phyloP scores from a whole-genome alignment of 2,797 vertebrate genomes.

The Microtus obscurus region DNA sequence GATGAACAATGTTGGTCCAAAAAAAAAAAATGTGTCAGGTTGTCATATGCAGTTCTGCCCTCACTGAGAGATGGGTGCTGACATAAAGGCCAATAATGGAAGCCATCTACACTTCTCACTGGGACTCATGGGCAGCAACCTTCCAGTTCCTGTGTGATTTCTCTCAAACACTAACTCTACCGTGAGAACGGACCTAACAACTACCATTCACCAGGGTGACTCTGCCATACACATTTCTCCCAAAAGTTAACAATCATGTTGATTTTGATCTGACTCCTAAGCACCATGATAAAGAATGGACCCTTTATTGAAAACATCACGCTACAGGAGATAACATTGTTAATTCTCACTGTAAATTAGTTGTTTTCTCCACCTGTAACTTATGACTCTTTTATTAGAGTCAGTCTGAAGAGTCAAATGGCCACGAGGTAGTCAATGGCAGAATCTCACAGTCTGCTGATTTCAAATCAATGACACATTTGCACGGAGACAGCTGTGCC shows the following conservation, averaged over 20 bases:
- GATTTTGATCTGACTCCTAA: neutral
- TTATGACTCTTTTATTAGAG: neutral
- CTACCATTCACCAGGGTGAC: neutral
- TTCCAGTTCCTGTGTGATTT: neutral
- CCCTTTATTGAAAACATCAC: neutral
- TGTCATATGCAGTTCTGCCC: neutral
- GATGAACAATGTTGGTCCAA: neutral
- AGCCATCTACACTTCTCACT: accelerated
- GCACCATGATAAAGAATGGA: neutral
- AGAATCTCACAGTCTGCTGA: neutral
- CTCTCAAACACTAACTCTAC: neutral
- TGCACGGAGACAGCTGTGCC: neutral
- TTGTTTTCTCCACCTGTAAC: neutral
- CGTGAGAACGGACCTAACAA: neutral
- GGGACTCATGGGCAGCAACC: neutral
- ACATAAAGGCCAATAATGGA: neutral
- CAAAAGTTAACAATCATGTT: neutral
- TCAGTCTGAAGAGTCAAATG: neutral
- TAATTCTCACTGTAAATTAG: neutral
- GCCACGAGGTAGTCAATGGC: neutral
- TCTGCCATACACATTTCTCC: neutral
- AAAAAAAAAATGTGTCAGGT: neutral
- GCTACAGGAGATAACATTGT: neutral
- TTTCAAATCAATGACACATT: neutral
- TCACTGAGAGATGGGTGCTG: neutral